These are phyloP conservation scores for Cephonodes hylas DNA, from an alignment of 2,888 invertebrate genomes.

Conservation along the genomic window DNA sequence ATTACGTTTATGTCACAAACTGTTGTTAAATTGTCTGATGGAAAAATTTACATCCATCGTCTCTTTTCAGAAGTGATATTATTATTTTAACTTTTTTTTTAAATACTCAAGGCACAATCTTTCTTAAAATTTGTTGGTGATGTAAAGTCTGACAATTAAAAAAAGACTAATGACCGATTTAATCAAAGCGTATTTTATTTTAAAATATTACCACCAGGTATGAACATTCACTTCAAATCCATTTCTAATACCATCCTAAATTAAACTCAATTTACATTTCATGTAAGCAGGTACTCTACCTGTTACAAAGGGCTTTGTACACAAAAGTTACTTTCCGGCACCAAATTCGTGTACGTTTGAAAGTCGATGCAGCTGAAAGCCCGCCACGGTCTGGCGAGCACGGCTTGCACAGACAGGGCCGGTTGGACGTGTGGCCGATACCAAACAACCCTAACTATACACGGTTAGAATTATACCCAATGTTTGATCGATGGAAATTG, in stretches of 20 bases:
- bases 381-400: conserved; percentile 66
- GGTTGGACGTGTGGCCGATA: conserved; percentile 65
- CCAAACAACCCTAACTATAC: conserved; percentile 44
- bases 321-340: conserved; percentile 16
- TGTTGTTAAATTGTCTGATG: too few species aligned
- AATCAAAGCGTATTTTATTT: too few species aligned
- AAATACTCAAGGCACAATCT: too few species aligned
- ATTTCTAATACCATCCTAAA: background rate
- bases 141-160: too few species aligned
- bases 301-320: background rate
- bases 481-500: background rate
- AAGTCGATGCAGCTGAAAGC: conserved; percentile 56
- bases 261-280: background rate
- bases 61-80: too few species aligned
- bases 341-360: conserved; percentile 47
- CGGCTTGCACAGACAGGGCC: conserved; percentile 36
- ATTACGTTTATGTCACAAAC: too few species aligned
- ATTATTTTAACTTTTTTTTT: too few species aligned
- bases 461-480: background rate
- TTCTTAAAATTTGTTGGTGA: too few species aligned
- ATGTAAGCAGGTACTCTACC: background rate
- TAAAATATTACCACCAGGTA: too few species aligned
- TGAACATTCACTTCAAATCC: too few species aligned
- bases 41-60: too few species aligned
- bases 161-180: too few species aligned